Evolutionary conservation across 2,888 invertebrate species (phyloP).

Genomic region (Aromia moschata): DNA sequence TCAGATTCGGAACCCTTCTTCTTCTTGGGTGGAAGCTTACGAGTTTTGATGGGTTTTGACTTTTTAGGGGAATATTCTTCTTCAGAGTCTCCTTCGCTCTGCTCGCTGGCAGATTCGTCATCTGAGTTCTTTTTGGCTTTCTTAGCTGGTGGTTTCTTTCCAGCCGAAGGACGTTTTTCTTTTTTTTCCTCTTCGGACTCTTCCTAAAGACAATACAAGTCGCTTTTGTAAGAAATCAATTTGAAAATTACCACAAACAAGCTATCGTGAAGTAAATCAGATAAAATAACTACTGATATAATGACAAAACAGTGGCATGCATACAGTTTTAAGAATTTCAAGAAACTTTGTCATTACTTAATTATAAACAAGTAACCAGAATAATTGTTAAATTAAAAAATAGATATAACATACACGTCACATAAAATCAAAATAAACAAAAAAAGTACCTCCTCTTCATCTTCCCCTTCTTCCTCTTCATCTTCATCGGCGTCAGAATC

Average conservation of each 20-base stretch:
- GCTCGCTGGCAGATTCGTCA: slow-evolving; percentile 64
- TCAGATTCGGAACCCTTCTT: slow-evolving; percentile 75
- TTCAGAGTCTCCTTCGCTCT: slow-evolving; percentile 67
- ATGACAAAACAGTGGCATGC: background rate
- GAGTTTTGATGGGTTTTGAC: slow-evolving; percentile 65
- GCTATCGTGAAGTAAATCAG: background rate
- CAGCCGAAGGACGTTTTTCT: slow-evolving; percentile 66
- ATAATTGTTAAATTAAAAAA: too few species aligned
- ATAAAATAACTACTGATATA: background rate
- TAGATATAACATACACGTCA: too few species aligned
- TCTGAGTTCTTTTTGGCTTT: slow-evolving; percentile 67
- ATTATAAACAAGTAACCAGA: too few species aligned
- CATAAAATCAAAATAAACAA: background rate
- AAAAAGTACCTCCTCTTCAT: slow-evolving; percentile 43
- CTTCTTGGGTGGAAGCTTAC: slow-evolving; percentile 68
- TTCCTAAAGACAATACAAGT: slow-evolving; percentile 44
- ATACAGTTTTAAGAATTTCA: too few species aligned
- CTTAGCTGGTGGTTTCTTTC: slow-evolving; percentile 63
- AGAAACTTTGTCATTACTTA: too few species aligned
- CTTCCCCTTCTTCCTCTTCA: slow-evolving; percentile 64
- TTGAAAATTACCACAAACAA: background rate
- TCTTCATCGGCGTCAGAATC: slow-evolving; percentile 65
- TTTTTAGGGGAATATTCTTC: slow-evolving; percentile 71
- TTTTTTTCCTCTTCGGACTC: slow-evolving; percentile 67
- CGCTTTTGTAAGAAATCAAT: background rate